Evolutionary conservation across 2,797 vertebrate genomes (phyloP).

Genomic region (Hirundo rustica): DNA sequence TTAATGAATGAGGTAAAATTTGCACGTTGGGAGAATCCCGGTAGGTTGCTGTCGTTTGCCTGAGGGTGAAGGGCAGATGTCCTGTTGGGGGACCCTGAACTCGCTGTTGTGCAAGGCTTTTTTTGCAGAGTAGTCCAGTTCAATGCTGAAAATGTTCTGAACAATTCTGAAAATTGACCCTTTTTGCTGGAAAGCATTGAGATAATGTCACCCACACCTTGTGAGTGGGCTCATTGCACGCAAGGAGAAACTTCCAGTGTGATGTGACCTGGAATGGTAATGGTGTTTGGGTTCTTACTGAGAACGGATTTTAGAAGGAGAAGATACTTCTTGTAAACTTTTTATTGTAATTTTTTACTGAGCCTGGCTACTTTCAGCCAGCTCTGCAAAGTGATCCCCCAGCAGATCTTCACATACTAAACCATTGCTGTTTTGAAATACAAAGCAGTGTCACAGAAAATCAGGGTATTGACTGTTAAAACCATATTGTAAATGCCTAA

Average conservation of each 20-base stretch:
- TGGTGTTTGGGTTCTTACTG: neutral
- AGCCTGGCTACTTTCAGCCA: neutral
- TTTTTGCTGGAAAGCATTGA: neutral
- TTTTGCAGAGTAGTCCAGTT: neutral
- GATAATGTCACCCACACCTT: neutral
- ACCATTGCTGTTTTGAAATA: neutral
- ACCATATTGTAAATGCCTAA: neutral
- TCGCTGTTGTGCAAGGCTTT: neutral
- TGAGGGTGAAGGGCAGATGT: neutral
- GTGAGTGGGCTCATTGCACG: rapidly evolving
- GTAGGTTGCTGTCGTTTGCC: neutral
- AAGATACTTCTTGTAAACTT: neutral
- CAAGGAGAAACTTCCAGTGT: neutral
- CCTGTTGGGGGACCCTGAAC: neutral
- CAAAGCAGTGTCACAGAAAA: neutral
- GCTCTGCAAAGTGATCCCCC: neutral
- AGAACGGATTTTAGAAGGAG: neutral
- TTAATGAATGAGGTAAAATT: neutral
- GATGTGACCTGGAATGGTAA: neutral
- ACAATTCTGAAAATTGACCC: neutral
- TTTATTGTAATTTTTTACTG: neutral
- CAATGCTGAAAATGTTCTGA: neutral
- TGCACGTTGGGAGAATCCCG: neutral
- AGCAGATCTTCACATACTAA: neutral
- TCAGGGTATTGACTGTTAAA: neutral